Base-by-base conservation (phyloP, 1,140 invertebrate species). In the Halesus radiatus region DNA sequence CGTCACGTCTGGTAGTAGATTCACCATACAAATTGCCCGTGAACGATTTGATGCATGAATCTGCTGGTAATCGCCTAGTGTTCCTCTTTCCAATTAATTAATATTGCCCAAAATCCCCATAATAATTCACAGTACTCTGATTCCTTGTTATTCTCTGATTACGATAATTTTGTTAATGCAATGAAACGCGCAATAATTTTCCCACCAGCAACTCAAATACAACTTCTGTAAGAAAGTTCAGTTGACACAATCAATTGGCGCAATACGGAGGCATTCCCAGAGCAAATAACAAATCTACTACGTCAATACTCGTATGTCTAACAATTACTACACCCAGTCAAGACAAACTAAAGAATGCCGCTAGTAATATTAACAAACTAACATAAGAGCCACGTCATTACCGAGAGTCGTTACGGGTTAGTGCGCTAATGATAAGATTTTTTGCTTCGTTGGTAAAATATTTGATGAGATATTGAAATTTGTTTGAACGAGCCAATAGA, bases 221-320 rank as follows among this genome's bases (percentile, higher is more conserved):
- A 22, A 23, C n/a, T 29, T 29, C 23, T 45, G 66, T 10, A 20
- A 45, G 20, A 70, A 70, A 70, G 66, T 70, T 50, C 37, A 45
- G 66, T 70, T 70, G 66, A 50, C 66, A 37, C 13, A 70, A 18
- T 8, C 66, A 50, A 70, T 70, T 70, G 32, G 37, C 66, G 32
- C 29, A 20, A 37, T 70, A 37, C 66, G 22, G 66, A 52, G 66
- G 66, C 66, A 70, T 70, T 70, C 37, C 66, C 37, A 45, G 7
- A 70, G 37, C 66, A 70, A 70, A 70, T 23, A 22, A 50, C 52
- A 32, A 45, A 18, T 70, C 18, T 8, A 20, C 62, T 37, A n/a
- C 5, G 62, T 8, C 37, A 18, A 50, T 45, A n/a, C n/a, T n/a
- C n/a, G n/a, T n/a, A 20, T 37, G 29, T n/a, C 66, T 45, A 45